Conservation (phyloP, 2,888 invertebrate species). For the Torymus aiolomorphi region DNA sequence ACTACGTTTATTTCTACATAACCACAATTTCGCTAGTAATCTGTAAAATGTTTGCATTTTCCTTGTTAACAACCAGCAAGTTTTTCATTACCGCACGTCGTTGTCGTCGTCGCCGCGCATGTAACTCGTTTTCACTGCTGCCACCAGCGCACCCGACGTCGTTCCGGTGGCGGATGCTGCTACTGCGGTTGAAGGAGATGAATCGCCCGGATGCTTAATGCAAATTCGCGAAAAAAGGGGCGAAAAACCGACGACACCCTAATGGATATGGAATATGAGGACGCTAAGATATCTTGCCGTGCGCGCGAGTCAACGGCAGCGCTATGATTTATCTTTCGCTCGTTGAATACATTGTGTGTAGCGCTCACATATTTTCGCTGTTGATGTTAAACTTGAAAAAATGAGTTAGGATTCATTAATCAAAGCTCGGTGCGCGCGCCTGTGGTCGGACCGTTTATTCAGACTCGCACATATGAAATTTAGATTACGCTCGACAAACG, state of each 20-base stretch:
- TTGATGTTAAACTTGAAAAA: constrained; percentile 31
- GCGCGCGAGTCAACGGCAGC: constrained; percentile 33
- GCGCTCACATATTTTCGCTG: constrained; percentile 32
- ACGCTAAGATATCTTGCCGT: constrained; percentile 49
- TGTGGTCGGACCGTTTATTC: too few relatives aligned
- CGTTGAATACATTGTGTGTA: constrained; percentile 15
- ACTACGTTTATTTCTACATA: background rate
- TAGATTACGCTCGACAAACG: too few relatives aligned
- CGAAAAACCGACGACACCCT: constrained; percentile 33
- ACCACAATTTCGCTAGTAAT: constrained; percentile 15
- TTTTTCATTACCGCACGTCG: constrained; percentile 49
- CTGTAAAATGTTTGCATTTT: constrained; percentile 34
- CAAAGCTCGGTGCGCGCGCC: background rate
- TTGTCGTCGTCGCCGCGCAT: background rate
- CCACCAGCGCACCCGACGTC: too few relatives aligned
- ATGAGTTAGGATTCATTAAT: constrained; percentile 23
- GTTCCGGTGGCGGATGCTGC: background rate
- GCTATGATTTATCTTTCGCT: constrained; percentile 48
- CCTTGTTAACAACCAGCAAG: constrained; percentile 11
- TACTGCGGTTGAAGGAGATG: constrained; percentile 54
- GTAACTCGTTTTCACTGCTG: constrained; percentile 10
- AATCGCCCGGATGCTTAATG: constrained; percentile 54
- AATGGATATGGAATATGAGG: constrained; percentile 54
- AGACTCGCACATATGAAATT: too few relatives aligned
- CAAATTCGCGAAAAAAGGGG: constrained; percentile 49